Conservation (phyloP, 2,113 vertebrate species). For the Phoxinus phoxinus region DNA sequence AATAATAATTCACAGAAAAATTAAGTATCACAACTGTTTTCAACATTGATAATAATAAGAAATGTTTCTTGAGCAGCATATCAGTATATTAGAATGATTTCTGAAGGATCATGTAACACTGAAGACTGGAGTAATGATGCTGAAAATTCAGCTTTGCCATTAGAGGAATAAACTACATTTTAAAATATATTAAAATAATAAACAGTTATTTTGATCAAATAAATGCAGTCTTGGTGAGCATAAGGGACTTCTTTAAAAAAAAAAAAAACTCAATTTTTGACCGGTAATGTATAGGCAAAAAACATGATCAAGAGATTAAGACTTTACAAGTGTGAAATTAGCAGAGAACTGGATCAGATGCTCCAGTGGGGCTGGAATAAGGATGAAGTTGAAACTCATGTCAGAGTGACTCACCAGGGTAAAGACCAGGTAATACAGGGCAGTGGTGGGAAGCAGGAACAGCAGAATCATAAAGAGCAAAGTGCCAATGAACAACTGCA, state of each 20-base stretch:
- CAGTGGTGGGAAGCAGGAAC: slow-evolving; percentile 93
- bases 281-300: background rate
- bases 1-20: background rate
- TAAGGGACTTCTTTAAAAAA: background rate
- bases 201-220: too few relatives aligned
- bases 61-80: background rate
- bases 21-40: background rate
- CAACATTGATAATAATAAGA: background rate
- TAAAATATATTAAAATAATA: background rate
- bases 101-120: background rate
- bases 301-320: background rate
- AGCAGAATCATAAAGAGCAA: slow-evolving; percentile 93
- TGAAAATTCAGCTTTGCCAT: background rate
- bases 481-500: slow-evolving; percentile 93
- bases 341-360: background rate
- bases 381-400: background rate
- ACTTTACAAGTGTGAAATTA: background rate
- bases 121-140: background rate
- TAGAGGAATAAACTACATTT: background rate
- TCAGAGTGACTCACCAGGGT: slow-evolving; percentile 84
- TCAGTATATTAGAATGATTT: background rate
- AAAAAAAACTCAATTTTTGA: background rate
- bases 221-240: background rate
- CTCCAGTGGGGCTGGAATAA: background rate
- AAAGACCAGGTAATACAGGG: slow-evolving; percentile 97